Evolutionary conservation across 2,888 invertebrate species (phyloP), one percentile per base, ranked within the genome.

Genomic region (Halictus ligatus): DNA sequence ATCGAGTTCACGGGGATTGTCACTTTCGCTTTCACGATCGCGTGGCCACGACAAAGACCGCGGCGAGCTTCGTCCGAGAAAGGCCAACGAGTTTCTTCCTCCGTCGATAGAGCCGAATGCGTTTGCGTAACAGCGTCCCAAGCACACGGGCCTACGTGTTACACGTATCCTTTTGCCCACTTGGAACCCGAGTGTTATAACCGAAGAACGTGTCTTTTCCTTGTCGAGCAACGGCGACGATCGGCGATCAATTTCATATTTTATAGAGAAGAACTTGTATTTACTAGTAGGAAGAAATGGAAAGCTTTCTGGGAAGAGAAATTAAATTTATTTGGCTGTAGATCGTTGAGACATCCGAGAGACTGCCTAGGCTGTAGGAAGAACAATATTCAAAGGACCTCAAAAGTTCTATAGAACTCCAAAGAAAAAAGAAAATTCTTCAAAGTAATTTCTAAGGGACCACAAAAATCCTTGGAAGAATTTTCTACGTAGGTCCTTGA

Each of bases 11-110:
- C 67, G 43, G 50, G 10, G 18, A 13, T 13, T 25, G 69, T 54
- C 50, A 18, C 80, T 87, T 75, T 87, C 86, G 75, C 86, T 81
- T 80, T 81, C 64, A n/a, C 78, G 58, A 74, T 80, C 67, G 60
- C 72, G 74, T 50, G 82, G 43, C 29, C 81, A 29, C 85, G 83
- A 54, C 76, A 71, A 35, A 80, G 76, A 75, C 76, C 75, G 64
- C 54, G 60, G 54, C 25, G n/a, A 13, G 58, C 35, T 18, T 54
- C 54, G 58, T 79, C 67, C 75, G 35, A 71, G 84, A 64, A 75
- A 58, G 75, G 46, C n/a, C 71, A 54, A 21, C 85, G 64, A 54
- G 79, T 73, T 50, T 78, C 84, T 73, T 85, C 85, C 58, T 73
- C 50, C n/a, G 48, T 13, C 58, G 73, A 69, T 25, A 29, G 18